Conservation (phyloP, 2,113 vertebrate species). For the Hippocampus mohnikei region DNA sequence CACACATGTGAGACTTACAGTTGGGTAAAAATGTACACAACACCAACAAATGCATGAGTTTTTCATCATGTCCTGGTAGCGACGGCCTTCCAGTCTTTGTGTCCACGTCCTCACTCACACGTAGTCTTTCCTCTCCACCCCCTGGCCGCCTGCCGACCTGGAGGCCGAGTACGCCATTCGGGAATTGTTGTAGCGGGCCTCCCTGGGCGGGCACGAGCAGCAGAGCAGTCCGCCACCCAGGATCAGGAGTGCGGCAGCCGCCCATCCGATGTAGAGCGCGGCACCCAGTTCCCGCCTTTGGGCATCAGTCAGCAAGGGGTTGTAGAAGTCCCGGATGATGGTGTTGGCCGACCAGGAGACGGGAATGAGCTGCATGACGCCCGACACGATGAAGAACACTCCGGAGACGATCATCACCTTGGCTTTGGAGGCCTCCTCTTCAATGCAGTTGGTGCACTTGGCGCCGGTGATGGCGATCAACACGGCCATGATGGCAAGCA, state of each 20-base stretch:
- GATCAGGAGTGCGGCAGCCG: slow-evolving; percentile 63
- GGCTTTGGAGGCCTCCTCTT: slow-evolving; percentile 70
- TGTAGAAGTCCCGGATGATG: slow-evolving; percentile 76
- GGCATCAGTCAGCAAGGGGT: slow-evolving; percentile 64
- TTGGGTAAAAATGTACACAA: not conserved
- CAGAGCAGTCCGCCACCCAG: slow-evolving; percentile 71
- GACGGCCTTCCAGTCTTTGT: not conserved
- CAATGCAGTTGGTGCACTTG: slow-evolving; percentile 78
- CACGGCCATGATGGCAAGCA: slow-evolving; percentile 68
- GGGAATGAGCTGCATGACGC: slow-evolving; percentile 74
- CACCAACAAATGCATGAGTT: not conserved
- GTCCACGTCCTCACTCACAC: slow-evolving; percentile 48
- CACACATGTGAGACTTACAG: not conserved
- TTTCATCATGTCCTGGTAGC: slow-evolving; percentile 19
- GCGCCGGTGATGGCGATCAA: slow-evolving; percentile 71
- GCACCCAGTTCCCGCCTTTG: slow-evolving; percentile 72
- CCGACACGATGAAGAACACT: slow-evolving; percentile 70
- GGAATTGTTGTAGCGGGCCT: slow-evolving; percentile 66
- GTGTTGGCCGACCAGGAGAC: slow-evolving; percentile 74
- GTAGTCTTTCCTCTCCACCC: slow-evolving; percentile 71
- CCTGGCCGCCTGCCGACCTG: slow-evolving; percentile 55
- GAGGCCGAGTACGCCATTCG: slow-evolving; percentile 66
- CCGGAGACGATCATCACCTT: slow-evolving; percentile 75
- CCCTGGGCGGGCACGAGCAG: slow-evolving; percentile 70
- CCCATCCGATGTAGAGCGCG: slow-evolving; percentile 73